Conservation (phyloP, 2,797 vertebrate species). For the Hypotaenidia okinawae region DNA sequence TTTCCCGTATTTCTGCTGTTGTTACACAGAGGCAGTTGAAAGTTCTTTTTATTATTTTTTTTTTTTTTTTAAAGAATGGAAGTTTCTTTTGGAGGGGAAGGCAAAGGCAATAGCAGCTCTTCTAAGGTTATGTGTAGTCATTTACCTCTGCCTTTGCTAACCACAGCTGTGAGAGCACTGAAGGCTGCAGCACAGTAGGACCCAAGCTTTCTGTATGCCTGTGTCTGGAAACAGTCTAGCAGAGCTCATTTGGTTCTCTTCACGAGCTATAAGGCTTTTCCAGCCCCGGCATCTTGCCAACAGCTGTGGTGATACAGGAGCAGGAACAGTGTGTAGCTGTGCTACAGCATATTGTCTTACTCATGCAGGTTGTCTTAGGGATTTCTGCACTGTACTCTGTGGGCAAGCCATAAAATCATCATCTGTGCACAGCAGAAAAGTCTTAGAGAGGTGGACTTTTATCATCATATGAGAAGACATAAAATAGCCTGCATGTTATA, state of each 20-base stretch:
- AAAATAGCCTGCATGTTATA: neutral
- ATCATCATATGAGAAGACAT: neutral
- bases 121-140: neutral
- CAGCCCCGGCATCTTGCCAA: neutral
- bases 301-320: neutral
- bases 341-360: neutral
- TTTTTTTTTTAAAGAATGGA: neutral
- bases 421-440: neutral
- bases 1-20: neutral
- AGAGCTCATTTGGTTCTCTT: neutral
- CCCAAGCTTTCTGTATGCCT: neutral
- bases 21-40: neutral
- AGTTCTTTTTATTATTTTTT: neutral
- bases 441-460: neutral
- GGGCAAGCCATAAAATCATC: neutral
- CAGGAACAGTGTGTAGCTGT: neutral
- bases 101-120: neutral
- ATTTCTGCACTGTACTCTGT: neutral
- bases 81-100: neutral
- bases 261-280: neutral
- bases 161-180: neutral
- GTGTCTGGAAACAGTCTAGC: neutral
- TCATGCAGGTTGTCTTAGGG: neutral
- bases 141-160: neutral
- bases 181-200: neutral